A percentile compares a stretch with the other conserved stretches of the same genome.
Evolutionary conservation across 1,140 invertebrate genomes (phyloP).

Genomic region (Pogonomyrmex californicus): DNA sequence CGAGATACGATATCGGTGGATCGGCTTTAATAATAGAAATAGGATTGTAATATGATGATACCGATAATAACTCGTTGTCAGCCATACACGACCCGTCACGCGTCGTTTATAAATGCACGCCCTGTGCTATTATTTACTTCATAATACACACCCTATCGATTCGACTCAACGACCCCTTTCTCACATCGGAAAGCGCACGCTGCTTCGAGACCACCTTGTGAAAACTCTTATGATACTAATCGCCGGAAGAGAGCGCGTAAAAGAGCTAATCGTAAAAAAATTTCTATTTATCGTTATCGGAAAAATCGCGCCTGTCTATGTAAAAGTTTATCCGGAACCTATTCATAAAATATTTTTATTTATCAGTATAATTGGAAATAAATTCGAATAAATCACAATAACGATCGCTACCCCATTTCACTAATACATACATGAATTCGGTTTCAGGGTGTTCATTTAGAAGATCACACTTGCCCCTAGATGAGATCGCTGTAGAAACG

Average conservation of each 20-base stretch:
- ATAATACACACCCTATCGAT: conserved; percentile 58
- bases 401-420: neutral
- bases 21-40: conserved; percentile 5
- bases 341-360: too few species aligned
- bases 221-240: conserved; percentile 28
- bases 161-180: conserved; percentile 58
- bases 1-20: neutral
- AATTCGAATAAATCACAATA: neutral
- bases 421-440: conserved; percentile 33
- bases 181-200: conserved; percentile 37
- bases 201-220: conserved; percentile 19
- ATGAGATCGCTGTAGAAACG: neutral
- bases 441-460: conserved; percentile 17
- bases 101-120: conserved; percentile 46
- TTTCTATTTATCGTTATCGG: neutral
- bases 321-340: neutral
- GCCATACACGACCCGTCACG: conserved; percentile 2
- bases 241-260: neutral
- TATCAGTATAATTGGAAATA: neutral
- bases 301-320: neutral
- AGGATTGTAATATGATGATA: neutral
- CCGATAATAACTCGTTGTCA: neutral
- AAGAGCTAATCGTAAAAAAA: neutral
- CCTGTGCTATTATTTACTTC: conserved; percentile 45
- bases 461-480: neutral